Evolutionary conservation across 2,797 vertebrate genomes (phyloP), one percentile per base, ranked within the genome.

Genomic region (Esox lucius): DNA sequence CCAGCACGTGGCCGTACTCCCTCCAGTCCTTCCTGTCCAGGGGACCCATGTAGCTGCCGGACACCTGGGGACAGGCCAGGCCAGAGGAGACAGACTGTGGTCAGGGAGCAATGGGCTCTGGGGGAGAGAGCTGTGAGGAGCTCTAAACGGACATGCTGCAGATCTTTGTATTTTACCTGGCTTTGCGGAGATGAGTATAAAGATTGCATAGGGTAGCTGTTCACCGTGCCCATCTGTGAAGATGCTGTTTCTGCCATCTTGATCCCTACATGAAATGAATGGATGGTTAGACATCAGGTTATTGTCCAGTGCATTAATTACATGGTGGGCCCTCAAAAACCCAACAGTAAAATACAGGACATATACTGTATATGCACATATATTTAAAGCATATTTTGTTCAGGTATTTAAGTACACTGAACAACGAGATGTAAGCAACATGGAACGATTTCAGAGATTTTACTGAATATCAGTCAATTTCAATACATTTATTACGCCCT

Each of bases 1-100:
- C 97, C 0, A 93, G n/a, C 0, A 91, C 91, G 81, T 13, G 93
- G 84, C 56, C 12, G 35, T 94, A 98, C 11, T 98, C 97, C 85
- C 97, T 96, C 97, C 98, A 99, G 76, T 95, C 93, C 56, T 91
- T 93, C 73, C 97, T 93, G 11, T 99, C 98, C 0, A 95, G 95
- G 62, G 95, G 87, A 33, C 95, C 89, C 88, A 97, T 92, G 82
- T 96, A 98, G 86, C 95, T 89, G 0, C 95, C 90, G 0, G 95
- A 89, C 33, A 96, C 92, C 97, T 99, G 78, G 56, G 1, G 9
- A 42, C 1, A 62, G 3, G 1, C 24, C 11, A 67, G 11, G n/a
- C n/a, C n/a, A n/a, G 12, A 26, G 26, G 56, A 7, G 56, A 61
- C 56, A 42, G 17, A 8, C 15, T 12, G n/a, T 17, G 39, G 70